Base-by-base conservation (phyloP, 2,797 vertebrate genomes). In the Sebastes hopkinsi region DNA sequence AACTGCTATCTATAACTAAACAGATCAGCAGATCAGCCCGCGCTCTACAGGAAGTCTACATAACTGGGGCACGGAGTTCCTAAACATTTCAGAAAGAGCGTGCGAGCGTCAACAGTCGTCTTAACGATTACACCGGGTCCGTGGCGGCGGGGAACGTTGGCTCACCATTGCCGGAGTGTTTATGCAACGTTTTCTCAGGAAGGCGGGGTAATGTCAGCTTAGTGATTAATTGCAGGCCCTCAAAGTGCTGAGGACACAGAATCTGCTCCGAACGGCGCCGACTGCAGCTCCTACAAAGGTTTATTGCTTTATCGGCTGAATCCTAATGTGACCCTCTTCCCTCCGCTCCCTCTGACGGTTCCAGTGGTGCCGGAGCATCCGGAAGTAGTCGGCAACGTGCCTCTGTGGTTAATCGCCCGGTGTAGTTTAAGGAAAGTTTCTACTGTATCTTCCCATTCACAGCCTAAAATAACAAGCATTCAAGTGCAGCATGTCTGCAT, bases 221-320 rank as follows among this genome's bases (percentile, higher is more conserved):
- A 78, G 91, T 95, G 93, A 95, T 95, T 94, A 94, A 95, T 94
- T 90, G 91, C 89, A 73, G 59, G 65, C 89, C 85, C 18, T 4
- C 80, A 92, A 92, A 94, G 82, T 94, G 94, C 94, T 95, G 92
- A 93, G 88, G 86, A 93, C 88, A 91, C 90, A 91, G 89, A 94
- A 92, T 93, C 87, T 85, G 82, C 88, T 87, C 79, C 72, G 86
- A 86, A 92, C 72, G 89, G 88, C 81, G 84, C 92, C 89, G 79
- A 92, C 88, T 91, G 83, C 89, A 87, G 87, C 89, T 89, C 83
- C 89, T 86, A 92, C 89, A 83, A 89, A 88, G 83, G 77, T 92
- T 94, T 92, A 94, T 93, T 93, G 92, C 92, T 93, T 93, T 93
- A 92, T 94, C 91, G 89, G 94, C 92, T 92, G 87, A 94, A 92